Conservation (phyloP, 2,113 vertebrate genomes). For the Euleptes europaea region DNA sequence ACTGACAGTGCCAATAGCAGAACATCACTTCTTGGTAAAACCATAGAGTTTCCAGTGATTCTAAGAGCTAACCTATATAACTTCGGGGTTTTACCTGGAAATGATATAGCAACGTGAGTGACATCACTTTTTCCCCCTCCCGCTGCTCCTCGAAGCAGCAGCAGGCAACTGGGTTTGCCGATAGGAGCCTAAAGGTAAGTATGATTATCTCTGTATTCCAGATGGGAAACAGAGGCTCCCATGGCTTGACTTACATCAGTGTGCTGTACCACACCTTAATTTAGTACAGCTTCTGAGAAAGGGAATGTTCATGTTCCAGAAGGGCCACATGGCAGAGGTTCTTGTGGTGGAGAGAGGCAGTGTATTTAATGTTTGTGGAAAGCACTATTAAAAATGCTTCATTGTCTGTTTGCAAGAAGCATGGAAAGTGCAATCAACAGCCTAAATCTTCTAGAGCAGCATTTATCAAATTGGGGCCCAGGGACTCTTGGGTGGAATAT, state of each 20-base stretch:
- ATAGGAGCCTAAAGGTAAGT: not conserved
- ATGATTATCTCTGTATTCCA: not conserved
- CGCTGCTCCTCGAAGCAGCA: no score
- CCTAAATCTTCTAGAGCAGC: not conserved
- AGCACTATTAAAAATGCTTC: not conserved
- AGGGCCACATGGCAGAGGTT: not conserved
- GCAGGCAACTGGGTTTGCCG: no score
- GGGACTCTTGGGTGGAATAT: no score
- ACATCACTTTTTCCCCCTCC: no score
- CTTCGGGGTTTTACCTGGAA: no score
- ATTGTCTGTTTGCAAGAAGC: not conserved
- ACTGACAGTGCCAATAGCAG: no score
- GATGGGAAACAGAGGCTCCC: not conserved
- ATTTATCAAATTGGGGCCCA: not conserved
- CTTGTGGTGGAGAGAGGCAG: not conserved
- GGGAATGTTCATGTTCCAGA: not conserved
- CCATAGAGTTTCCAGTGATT: no score
- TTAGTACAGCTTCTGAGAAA: not conserved
- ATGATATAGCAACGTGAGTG: no score
- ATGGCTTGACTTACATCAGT: not conserved
- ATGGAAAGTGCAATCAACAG: not conserved
- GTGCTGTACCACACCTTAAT: not conserved
- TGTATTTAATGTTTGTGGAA: constrained; percentile 39
- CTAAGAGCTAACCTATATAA: no score
- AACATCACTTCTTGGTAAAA: no score